Evolutionary conservation across 1,140 invertebrate species (phyloP), one percentile per base, ranked within the genome.

Genomic region (Streblospio benedicti): DNA sequence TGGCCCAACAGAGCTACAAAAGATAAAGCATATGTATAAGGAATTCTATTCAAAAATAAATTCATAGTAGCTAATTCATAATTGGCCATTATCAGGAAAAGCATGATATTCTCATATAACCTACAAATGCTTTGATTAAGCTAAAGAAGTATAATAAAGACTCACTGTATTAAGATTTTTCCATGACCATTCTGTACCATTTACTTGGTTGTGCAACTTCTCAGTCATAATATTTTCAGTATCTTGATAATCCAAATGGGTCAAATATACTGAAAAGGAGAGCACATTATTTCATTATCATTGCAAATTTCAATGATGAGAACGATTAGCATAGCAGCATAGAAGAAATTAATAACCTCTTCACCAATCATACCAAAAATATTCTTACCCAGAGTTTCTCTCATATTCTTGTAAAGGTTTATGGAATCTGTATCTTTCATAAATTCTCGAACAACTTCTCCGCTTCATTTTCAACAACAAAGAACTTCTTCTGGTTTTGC

Each of bases 401-500:
- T 84, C 97, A 99, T 99, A 72, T 95, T 99, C 80, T 98, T 99
- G 78, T 99, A 99, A 68, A 99, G 83, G 80, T 97, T 97, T 65
- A 99, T 98, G 9, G 95, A 92, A 81, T 99, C 97, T 43, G 97
- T 99, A 77, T 99, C 97, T 79, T 98, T 98, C 91, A 99, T 97
- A 73, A 99, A 97, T 78, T 99, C 97, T 50, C 97, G 80, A 1
- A 99, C 95, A 54, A 99, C 95, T 81, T 99, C 97, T 28, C 97
- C 97, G 99, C 97, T 77, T 99, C 97, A 83, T 99, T 99, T 79
- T 99, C 96, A n/a, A 99, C 96, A 55, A 99, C 93, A n/a, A n/a
- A 99, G 82, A 4, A 99, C 97, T 82, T 99, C 97, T 79, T 99
- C 97, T 0, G 97, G 97, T 77, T 98, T 99, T 0, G 96, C 97